Evolutionary conservation across 2,113 vertebrate species (phyloP), one percentile per base, ranked within the genome.

Genomic region (Athene noctua): DNA sequence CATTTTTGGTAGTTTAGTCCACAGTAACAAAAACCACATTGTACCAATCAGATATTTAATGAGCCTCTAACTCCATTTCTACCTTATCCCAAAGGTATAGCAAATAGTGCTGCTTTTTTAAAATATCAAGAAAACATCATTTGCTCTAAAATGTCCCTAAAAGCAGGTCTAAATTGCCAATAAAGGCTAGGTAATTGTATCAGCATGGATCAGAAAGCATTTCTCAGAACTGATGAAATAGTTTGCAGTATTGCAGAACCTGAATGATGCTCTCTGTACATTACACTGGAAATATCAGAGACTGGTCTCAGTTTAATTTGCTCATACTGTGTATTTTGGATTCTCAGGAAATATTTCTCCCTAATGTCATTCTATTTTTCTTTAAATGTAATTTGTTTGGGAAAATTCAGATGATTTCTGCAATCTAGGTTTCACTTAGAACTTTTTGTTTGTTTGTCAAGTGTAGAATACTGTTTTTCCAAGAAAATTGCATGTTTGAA

Each of bases 161-260:
- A 98, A 98, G 98, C 98, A 97, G 98, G 97, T 97, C 98, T 98
- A 98, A 98, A 98, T 98, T 98, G 98, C 98, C 98, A 98, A 98
- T 98, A 98, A 98, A 98, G 97, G 97, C 98, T 81, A 95, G 97
- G 97, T 98, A 98, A 98, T 98, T 98, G 98, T 97, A 98, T 98
- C 98, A 98, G 98, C 98, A 98, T 98, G 97, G 98, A 98, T 98
- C 98, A 98, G 98, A 98, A 98, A 98, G 98, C 98, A 98, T 98
- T 98, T 98, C 98, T 98, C 98, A 97, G 98, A 97, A 98, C 97
- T 97, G 92, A 97, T 96, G 97, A 97, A 98, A 97, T 98, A 97
- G 97, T 98, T 98, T 98, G 97, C 96, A 94, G 94, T 97, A 97
- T 97, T 94, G 97, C 96, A 96, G 94, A 91, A 97, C 94, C 90